Conservation (phyloP, 2,797 vertebrate genomes). For the Eupleurogrammus muticus region DNA sequence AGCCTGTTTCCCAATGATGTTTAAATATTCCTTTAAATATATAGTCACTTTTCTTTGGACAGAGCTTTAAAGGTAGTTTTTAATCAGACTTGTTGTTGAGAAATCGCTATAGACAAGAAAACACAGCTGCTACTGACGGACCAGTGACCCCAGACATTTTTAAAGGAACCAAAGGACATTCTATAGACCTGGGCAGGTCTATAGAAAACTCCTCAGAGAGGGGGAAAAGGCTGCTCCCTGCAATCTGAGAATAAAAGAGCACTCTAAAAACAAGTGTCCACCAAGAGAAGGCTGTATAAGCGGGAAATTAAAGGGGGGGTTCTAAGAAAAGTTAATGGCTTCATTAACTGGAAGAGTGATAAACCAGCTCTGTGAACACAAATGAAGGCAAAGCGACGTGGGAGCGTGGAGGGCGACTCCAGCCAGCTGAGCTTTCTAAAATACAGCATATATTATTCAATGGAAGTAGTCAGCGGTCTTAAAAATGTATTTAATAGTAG, state of each 20-base stretch:
- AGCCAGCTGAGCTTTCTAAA: constrained; percentile 43
- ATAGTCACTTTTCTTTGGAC: constrained; percentile 2
- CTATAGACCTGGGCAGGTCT: constrained; percentile 6
- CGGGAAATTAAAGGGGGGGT: constrained; percentile 45
- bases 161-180: constrained; percentile 50
- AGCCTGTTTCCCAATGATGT: constrained; percentile 1
- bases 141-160: constrained; percentile 28
- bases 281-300: constrained; percentile 42
- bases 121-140: constrained; percentile 56
- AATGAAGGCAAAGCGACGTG: constrained; percentile 47
- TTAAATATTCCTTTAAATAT: not conserved
- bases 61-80: constrained; percentile 21
- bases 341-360: constrained; percentile 61
- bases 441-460: constrained; percentile 11
- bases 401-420: constrained; percentile 36
- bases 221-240: not conserved
- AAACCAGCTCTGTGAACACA: constrained; percentile 49
- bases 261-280: constrained; percentile 62
- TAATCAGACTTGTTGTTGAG: constrained; percentile 36
- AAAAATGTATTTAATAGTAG: not conserved
- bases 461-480: not conserved
- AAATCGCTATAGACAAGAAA: constrained; percentile 38
- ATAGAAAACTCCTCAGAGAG: too few species aligned
- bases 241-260: constrained; percentile 50
- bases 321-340: constrained; percentile 68